phyloP scores from a whole-genome alignment of 2,113 vertebrate species.

The Lepus europaeus region DNA sequence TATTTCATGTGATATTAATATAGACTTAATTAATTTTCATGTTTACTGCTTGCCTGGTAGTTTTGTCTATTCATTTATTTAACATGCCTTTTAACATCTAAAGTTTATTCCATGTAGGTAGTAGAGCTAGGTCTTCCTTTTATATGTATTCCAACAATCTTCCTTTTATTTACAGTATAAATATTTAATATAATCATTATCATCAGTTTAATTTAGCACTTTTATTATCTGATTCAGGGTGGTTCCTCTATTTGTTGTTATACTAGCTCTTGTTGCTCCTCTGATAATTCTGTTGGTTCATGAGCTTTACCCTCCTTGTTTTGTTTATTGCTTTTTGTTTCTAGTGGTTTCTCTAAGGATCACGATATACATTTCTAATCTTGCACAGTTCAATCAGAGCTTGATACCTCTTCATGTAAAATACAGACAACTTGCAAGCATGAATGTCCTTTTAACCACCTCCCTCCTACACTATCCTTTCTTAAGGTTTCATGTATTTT shows the following conservation, averaged over 20 bases:
- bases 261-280: neutral
- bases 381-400: constrained; percentile 26
- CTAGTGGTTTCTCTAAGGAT: constrained; percentile 4
- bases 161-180: neutral
- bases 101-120: neutral
- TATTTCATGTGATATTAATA: neutral
- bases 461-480: neutral
- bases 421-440: neutral
- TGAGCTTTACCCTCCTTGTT: neutral
- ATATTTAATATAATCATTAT: constrained; percentile 12
- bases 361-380: neutral
- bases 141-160: neutral
- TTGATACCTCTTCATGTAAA: neutral
- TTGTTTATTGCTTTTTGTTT: neutral
- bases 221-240: neutral
- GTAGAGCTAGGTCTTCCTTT: neutral
- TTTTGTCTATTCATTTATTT: constrained; percentile 40
- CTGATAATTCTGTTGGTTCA: neutral
- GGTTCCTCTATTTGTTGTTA: neutral
- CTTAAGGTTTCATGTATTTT: constrained; percentile 12
- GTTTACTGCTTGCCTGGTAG: neutral
- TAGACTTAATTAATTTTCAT: constrained; percentile 2
- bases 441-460: neutral
- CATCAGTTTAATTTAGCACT: neutral
- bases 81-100: neutral